Evolutionary conservation across 35 echinoderm and acorn worm genomes (phyloP), one percentile per base, ranked within the genome.

Genomic region (Ptychodera flava): DNA sequence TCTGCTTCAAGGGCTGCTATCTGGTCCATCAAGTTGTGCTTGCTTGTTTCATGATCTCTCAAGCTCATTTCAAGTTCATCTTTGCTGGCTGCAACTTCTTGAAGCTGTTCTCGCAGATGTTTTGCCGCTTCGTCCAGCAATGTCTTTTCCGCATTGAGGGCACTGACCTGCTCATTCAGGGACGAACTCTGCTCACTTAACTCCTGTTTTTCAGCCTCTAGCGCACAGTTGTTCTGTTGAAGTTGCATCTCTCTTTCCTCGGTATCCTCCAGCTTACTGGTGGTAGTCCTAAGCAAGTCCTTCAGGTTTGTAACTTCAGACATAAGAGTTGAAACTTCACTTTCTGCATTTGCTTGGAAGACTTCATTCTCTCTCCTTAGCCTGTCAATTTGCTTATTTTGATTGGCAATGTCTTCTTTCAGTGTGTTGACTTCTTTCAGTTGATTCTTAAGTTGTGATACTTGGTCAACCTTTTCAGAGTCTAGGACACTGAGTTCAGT

Each of bases 21-120:
- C 45, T 64, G 45, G 6, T 64, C 45, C 22, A 64, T 6, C 6
- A 64, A 22, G 45, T 64, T 64, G 6, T 64, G 45, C 22, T 64
- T 22, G 45, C 6, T 64, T 12, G 22, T 12, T 64, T 6, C 22
- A 22, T 64, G 6, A 64, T 22, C 45, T 64, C 22, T 64, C 45
- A 64, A 22, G 22, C 6, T 22, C 45, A 12, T 64, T 64, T 64
- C 15, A 34, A 34, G 2, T 30, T 82, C 80, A 12, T 82, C 80
- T 16, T 76, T 85, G 75, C 35, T 78, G 31, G 35, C 37, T 75
- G 80, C 78, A 45, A 27, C 81, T 0, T 91, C 89, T 86, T 81
- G 29, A 35, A 85, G 31, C 0, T 30, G 29, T 80, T 31, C 22
- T 16, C 38, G 30, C 33, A 36, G 1, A 28, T 52, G 15, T 35